These are phyloP conservation scores for Prietella phreatophila DNA, from an alignment of 2,113 vertebrate species.

Conservation along the genomic window DNA sequence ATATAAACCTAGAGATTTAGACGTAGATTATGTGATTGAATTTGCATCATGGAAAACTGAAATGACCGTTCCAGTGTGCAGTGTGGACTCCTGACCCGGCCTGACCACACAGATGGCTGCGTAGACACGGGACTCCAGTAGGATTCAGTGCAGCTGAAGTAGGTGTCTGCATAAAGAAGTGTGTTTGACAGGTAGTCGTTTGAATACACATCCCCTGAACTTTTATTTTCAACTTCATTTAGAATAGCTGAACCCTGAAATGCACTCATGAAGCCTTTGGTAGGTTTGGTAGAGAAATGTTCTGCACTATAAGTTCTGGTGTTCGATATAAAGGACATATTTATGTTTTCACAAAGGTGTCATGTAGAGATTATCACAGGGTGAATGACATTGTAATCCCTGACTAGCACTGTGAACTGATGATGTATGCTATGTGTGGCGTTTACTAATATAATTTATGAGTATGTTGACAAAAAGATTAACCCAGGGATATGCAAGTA, in stretches of 20 bases:
- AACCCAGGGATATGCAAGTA: neutral
- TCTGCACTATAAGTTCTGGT: neutral
- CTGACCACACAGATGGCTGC: neutral
- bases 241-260: neutral
- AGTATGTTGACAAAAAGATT: neutral
- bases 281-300: neutral
- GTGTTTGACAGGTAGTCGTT: neutral
- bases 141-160: neutral
- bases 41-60: neutral
- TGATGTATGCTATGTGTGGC: neutral
- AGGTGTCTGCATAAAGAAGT: neutral
- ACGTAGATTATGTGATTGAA: too few relatives aligned
- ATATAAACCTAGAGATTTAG: neutral
- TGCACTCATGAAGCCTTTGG: neutral
- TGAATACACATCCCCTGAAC: neutral
- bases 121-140: neutral
- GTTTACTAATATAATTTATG: neutral
- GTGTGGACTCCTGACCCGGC: neutral
- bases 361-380: neutral
- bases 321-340: neutral
- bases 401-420: neutral
- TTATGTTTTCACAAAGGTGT: neutral
- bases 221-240: neutral
- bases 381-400: neutral
- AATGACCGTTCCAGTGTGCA: neutral